phyloP scores from a whole-genome alignment of 2,797 vertebrate species.

The Scomberomorus guttatus region DNA sequence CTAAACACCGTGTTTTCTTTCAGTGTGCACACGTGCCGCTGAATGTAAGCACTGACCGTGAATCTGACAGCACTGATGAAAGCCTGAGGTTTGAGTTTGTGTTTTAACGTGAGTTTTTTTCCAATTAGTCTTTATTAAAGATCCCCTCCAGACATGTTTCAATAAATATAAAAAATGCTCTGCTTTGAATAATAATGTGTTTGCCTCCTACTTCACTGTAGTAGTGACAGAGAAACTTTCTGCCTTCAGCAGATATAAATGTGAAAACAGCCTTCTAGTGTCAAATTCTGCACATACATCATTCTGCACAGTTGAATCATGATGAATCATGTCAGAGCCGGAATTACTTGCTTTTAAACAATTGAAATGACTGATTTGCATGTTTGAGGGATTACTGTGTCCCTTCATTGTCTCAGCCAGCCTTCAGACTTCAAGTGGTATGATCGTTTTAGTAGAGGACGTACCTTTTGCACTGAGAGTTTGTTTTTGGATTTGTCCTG shows the following conservation, averaged over 20 bases:
- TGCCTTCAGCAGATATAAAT: no score
- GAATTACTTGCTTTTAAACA: not conserved
- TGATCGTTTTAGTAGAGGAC: not conserved
- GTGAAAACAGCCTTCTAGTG: no score
- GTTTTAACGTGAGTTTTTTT: not conserved
- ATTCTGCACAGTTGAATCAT: no score
- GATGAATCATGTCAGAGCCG: no score
- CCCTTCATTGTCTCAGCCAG: not conserved
- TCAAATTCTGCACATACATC: no score
- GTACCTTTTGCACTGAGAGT: no score
- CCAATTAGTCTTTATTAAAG: no score
- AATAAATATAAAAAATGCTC: no score
- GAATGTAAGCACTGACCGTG: not conserved
- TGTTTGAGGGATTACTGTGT: not conserved
- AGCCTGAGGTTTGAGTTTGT: not conserved
- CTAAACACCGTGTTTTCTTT: not conserved
- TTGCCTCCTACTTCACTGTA: no score
- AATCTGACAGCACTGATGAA: not conserved
- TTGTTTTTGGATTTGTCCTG: not conserved
- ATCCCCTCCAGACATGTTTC: no score
- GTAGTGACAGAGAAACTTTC: no score
- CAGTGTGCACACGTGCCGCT: slow-evolving; percentile 1
- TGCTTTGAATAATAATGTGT: no score
- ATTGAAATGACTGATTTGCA: not conserved
- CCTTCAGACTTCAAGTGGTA: not conserved